Evolutionary conservation across 2,888 invertebrate genomes (phyloP), one percentile per base, ranked within the genome.

Genomic region (Elmis aenea): DNA sequence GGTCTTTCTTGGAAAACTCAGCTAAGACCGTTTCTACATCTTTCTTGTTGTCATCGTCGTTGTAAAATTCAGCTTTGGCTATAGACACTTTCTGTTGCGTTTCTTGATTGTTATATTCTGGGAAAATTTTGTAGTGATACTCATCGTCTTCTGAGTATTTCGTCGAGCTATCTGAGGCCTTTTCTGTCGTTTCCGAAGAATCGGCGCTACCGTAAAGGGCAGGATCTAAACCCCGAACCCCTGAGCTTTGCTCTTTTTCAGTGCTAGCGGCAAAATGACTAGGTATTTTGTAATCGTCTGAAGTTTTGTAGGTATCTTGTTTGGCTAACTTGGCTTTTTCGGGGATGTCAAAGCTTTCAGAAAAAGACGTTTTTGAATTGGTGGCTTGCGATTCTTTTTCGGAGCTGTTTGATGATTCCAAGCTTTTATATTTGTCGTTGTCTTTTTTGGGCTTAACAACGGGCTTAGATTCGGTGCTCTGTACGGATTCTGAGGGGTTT

Each of bases 1-100:
- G 72, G 54, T 85, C 84, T 61, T 83, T 83, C 54, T 78, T 76
- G 42, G 76, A 76, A 52, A 85, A 85, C 52, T 83, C 82, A n/a
- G 80, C 80, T 46, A 85, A 67, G 29, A 83, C 79, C 55, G 79
- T 75, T 54, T 81, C 81, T 9, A 85, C 78, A 43, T 83, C 79
- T 55, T 79, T 77, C 56, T 80, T 79, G 10, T 69, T 28, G 71
- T 53, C 73, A 9, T 51, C 44, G 10, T 50, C 49, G 5, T 44
- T 37, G 16, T 52, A 48, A 25, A 50, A 51, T 20, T 33, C 71
- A 10, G 72, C 71, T 38, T 70, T 50, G 30, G 68, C 62, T 58
- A 69, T 67, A 52, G 70, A 66, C 70, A 42, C 69, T 54, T 59
- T 69, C 66, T 24, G 57, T 58, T 53, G 49, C 40, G 53, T 57